phyloP scores from a whole-genome alignment of 2,888 invertebrate species.

The Acanthosoma haemorrhoidale region DNA sequence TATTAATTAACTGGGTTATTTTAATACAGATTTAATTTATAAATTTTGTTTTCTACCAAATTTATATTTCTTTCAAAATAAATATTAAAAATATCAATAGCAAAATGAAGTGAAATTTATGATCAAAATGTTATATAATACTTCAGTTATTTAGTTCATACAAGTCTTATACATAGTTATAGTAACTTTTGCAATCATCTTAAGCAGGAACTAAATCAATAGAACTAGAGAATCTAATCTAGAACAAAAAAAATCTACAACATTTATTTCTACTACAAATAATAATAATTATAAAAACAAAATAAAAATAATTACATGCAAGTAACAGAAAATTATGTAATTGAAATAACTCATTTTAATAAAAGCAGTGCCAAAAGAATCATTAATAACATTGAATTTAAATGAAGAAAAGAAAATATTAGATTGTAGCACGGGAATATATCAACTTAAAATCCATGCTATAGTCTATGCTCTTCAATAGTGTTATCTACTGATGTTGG shows the following conservation, averaged over 20 bases:
- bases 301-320: slow-evolving; percentile 27
- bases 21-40: not conserved
- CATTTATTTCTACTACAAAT: slow-evolving; percentile 4
- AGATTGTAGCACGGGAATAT: slow-evolving; percentile 9
- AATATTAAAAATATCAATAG: not conserved
- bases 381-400: slow-evolving; percentile 20
- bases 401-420: slow-evolving; percentile 19
- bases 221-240: slow-evolving; percentile 7
- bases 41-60: not conserved
- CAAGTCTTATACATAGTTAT: slow-evolving; percentile 8
- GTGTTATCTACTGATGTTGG: slow-evolving; percentile 32
- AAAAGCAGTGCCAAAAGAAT: slow-evolving; percentile 22
- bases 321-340: slow-evolving; percentile 15
- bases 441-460: slow-evolving; percentile 28
- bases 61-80: not conserved
- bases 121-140: slow-evolving; percentile 5
- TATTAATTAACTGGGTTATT: not conserved
- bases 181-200: slow-evolving; percentile 8
- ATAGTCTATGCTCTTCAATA: slow-evolving; percentile 34
- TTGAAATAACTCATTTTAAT: slow-evolving; percentile 13
- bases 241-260: slow-evolving; percentile 16
- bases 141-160: slow-evolving; percentile 3
- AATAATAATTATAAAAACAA: slow-evolving; percentile 9
- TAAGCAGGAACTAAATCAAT: slow-evolving; percentile 18
- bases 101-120: not conserved